Percentiles rank a stretch among this genome's conserved stretches.
Conservation (phyloP, 2,797 vertebrate species). For the Rhinophrynus dorsalis region DNA sequence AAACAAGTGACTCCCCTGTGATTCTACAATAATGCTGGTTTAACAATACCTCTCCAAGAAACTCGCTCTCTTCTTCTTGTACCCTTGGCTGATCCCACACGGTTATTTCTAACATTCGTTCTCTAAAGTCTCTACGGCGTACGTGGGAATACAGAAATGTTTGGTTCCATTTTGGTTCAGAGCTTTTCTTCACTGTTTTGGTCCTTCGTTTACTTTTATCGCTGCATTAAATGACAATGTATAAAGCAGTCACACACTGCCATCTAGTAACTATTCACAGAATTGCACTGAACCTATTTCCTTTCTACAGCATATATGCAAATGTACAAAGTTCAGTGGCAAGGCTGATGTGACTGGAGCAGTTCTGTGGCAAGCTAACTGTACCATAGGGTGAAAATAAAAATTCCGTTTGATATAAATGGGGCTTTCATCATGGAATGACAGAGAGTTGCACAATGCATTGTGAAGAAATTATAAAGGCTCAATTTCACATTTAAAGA, state of each 20-base stretch:
- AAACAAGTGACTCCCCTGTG: background rate
- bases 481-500: too few species aligned
- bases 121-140: slow-evolving; percentile 92
- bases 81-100: slow-evolving; percentile 93
- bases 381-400: too few species aligned
- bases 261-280: slow-evolving; percentile 13
- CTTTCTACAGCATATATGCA: background rate
- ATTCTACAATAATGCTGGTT: background rate
- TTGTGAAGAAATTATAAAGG: too few species aligned
- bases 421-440: too few species aligned
- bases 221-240: slow-evolving; percentile 65
- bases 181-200: slow-evolving; percentile 90
- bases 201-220: slow-evolving; percentile 96
- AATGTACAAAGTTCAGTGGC: background rate
- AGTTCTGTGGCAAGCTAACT: too few species aligned
- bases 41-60: slow-evolving; percentile 87
- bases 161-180: slow-evolving; percentile 95
- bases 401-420: too few species aligned
- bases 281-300: too few species aligned
- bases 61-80: slow-evolving; percentile 89
- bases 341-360: too few species aligned
- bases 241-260: slow-evolving; percentile 47
- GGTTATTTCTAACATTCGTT: slow-evolving; percentile 93
- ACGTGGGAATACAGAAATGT: slow-evolving; percentile 91
- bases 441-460: too few species aligned